Evolutionary conservation across 2,888 invertebrate species (phyloP).

Genomic region (Orthosia gothica): DNA sequence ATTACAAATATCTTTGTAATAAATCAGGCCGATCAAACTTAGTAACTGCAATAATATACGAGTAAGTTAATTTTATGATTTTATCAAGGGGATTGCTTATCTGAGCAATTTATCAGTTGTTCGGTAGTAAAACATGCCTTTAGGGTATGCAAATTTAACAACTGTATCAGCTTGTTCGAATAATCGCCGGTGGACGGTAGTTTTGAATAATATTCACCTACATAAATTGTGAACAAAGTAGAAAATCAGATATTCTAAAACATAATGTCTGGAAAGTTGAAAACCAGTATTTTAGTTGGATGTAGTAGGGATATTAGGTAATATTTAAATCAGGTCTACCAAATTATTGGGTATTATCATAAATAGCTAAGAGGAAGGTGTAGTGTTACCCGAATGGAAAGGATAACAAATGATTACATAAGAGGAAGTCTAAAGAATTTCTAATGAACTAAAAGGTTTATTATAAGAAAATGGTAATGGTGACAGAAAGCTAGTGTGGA

Average conservation of each 20-base stretch:
- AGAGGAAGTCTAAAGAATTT: too few species aligned
- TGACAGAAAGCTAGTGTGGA: too few species aligned
- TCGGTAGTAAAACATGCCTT: slow-evolving; percentile 39
- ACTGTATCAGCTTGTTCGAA: slow-evolving; percentile 13
- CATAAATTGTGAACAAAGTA: slow-evolving; percentile 28
- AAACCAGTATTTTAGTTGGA: not conserved
- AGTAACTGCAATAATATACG: slow-evolving; percentile 22
- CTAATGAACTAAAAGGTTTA: too few species aligned
- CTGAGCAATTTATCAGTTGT: slow-evolving; percentile 49
- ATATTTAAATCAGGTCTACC: too few species aligned
- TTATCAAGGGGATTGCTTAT: slow-evolving; percentile 53
- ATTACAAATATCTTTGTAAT: slow-evolving; percentile 19
- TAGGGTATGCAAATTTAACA: slow-evolving; percentile 37
- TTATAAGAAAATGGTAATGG: too few species aligned
- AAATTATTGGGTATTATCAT: too few species aligned
- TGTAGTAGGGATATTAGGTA: not conserved
- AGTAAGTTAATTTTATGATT: slow-evolving; percentile 50
- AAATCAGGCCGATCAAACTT: slow-evolving; percentile 36
- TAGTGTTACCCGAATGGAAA: too few species aligned
- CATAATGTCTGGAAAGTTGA: not conserved
- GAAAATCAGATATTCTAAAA: slow-evolving; percentile 28
- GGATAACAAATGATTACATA: too few species aligned
- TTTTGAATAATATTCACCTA: slow-evolving; percentile 45
- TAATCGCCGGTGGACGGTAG: slow-evolving; percentile 9
- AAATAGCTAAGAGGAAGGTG: too few species aligned